Conservation (phyloP, 2,888 invertebrate species). For the Drosophila subquinaria region DNA sequence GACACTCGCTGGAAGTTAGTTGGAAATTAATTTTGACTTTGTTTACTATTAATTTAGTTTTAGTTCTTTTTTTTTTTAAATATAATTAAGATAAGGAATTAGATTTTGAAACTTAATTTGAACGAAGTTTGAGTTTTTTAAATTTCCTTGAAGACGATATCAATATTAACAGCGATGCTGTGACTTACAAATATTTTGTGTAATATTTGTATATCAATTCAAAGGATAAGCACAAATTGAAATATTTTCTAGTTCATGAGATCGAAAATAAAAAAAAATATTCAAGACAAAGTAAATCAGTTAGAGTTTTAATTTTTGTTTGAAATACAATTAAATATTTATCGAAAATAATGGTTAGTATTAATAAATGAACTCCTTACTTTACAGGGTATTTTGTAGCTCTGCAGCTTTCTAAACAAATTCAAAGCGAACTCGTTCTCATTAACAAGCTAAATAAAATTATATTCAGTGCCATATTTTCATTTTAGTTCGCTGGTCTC, state of each 20-base stretch:
- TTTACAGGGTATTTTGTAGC: not conserved
- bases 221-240: not conserved
- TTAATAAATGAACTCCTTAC: not conserved
- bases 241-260: not conserved
- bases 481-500: constrained; percentile 17
- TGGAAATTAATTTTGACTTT: not conserved
- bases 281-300: too few relatives aligned
- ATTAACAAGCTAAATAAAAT: constrained; percentile 15
- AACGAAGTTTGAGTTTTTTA: too few relatives aligned
- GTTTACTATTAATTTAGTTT: not conserved
- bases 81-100: not conserved
- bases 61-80: too few relatives aligned
- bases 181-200: not conserved
- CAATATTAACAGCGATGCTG: too few relatives aligned
- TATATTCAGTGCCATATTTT: constrained; percentile 16
- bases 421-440: not conserved
- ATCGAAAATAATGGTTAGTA: too few relatives aligned
- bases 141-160: too few relatives aligned
- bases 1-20: not conserved
- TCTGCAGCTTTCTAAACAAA: not conserved
- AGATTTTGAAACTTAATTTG: too few relatives aligned
- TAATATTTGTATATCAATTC: not conserved
- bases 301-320: too few relatives aligned
- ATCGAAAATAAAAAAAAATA: too few relatives aligned
- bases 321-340: too few relatives aligned